Conservation (phyloP, 2,797 vertebrate species). For the Hemibagrus guttatus region DNA sequence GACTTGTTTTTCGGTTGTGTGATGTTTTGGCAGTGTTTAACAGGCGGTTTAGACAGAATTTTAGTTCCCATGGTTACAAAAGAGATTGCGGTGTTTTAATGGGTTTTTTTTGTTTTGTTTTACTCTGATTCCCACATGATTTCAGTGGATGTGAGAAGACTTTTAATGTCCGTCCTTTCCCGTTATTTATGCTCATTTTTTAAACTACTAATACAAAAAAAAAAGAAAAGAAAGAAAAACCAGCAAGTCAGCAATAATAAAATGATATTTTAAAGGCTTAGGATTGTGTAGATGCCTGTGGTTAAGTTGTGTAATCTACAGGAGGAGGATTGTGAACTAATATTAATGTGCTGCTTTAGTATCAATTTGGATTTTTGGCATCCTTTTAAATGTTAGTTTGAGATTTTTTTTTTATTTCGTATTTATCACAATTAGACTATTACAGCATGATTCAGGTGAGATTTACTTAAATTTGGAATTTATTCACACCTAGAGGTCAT, state of each 20-base stretch:
- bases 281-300: constrained; percentile 73
- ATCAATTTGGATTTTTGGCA: background rate
- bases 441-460: background rate
- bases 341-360: constrained; percentile 45
- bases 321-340: constrained; percentile 64
- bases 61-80: background rate
- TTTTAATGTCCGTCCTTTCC: background rate
- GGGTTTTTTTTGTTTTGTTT: background rate
- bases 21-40: background rate
- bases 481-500: background rate
- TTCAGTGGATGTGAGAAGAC: background rate
- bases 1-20: background rate
- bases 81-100: background rate
- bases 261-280: constrained; percentile 61
- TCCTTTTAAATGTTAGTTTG: background rate
- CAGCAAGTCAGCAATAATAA: constrained; percentile 41
- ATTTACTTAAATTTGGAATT: too few relatives aligned
- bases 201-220: too few relatives aligned
- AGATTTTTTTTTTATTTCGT: background rate
- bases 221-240: constrained; percentile 17
- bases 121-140: background rate
- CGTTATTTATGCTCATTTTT: constrained; percentile 1
- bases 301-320: constrained; percentile 61
- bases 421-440: background rate
- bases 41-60: background rate